phyloP scores from a whole-genome alignment of 2,113 vertebrate species.

The western clawed frog (Xenopus tropicalis) region UCB_Xtro_10.0 CM004445.2:131389501-131390000 shows the following conservation, averaged over 20 bases:
- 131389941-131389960: neutral
- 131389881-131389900: neutral
- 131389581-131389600: constrained; percentile 19
- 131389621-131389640: neutral
- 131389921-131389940: constrained; percentile 24
- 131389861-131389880: no score
- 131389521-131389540: no score
- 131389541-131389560: no score
- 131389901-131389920: constrained; percentile 23
- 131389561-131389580: no score
- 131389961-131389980: neutral
- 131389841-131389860: neutral
- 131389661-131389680: neutral
- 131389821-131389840: neutral
- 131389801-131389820: constrained; percentile 26
- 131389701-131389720: constrained; percentile 1
- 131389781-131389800: constrained; percentile 9
- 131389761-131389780: constrained; percentile 7
- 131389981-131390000: neutral
- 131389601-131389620: constrained; percentile 18
- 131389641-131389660: constrained; percentile 7
- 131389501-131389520: no score
- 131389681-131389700: neutral
- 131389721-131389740: constrained; percentile 15
- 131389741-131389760: constrained; percentile 31